These are phyloP conservation scores for Scomber scombrus DNA, from an alignment of 2,113 vertebrate genomes.

Conservation along the genomic window DNA sequence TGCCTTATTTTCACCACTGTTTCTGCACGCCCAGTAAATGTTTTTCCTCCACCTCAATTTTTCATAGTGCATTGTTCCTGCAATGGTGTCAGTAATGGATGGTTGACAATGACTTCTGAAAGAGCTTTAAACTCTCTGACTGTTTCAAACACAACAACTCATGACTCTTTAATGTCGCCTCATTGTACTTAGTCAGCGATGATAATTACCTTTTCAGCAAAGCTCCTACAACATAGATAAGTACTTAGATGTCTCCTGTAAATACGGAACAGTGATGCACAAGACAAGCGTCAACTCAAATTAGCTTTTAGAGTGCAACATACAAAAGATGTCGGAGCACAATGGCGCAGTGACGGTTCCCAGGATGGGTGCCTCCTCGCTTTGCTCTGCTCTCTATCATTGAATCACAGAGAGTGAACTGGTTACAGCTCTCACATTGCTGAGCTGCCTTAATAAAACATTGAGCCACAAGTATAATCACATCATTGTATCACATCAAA, in stretches of 20 bases:
- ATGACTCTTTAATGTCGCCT: conserved; percentile 58
- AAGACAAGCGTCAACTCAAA: conserved; percentile 34
- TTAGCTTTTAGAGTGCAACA: conserved; percentile 40
- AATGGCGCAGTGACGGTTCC: background rate
- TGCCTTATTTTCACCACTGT: background rate
- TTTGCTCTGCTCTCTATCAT: conserved; percentile 36
- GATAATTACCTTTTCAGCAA: conserved; percentile 30
- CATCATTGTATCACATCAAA: conserved; percentile 38
- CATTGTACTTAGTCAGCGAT: conserved; percentile 33
- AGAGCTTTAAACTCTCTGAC: conserved; percentile 37
- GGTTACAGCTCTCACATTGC: conserved; percentile 39
- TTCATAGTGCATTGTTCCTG: background rate
- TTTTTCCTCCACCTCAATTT: background rate
- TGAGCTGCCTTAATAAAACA: conserved; percentile 60
- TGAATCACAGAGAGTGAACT: conserved; percentile 33
- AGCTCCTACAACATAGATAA: conserved; percentile 16
- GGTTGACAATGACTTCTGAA: conserved; percentile 41
- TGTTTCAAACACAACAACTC: conserved; percentile 50
- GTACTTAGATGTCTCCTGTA: conserved; percentile 41
- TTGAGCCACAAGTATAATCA: conserved; percentile 31
- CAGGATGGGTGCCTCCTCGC: conserved; percentile 4
- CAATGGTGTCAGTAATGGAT: background rate
- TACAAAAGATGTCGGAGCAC: conserved; percentile 23
- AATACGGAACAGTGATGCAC: conserved; percentile 31
- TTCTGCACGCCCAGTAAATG: background rate